Percentiles rank a stretch among this genome's conserved stretches.
Evolutionary conservation across 1,140 invertebrate species (phyloP).

Genomic region (Neodiprion pinetum): DNA sequence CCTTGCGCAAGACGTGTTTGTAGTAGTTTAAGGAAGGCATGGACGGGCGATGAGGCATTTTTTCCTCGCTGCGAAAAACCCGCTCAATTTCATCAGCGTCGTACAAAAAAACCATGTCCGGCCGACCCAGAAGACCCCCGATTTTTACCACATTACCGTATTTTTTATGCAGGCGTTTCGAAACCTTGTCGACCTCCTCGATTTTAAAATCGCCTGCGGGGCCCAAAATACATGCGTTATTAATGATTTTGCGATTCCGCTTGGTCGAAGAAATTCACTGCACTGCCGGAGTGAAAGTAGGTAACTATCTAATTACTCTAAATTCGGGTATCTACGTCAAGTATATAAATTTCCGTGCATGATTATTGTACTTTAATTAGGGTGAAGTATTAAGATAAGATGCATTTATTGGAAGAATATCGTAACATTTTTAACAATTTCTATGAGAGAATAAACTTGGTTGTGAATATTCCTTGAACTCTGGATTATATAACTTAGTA

Average conservation of each 20-base stretch:
- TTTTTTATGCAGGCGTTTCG: constrained; percentile 68
- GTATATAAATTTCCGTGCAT: constrained; percentile 8
- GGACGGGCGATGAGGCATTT: constrained; percentile 77
- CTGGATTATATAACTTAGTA: no score
- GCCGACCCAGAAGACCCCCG: constrained; percentile 75
- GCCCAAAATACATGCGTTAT: neutral
- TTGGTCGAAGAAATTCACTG: no score
- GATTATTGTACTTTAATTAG: constrained; percentile 25
- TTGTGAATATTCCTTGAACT: no score
- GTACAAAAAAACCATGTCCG: constrained; percentile 81
- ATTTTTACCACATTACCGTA: constrained; percentile 79
- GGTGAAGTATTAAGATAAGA: constrained; percentile 15
- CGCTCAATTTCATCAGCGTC: constrained; percentile 78
- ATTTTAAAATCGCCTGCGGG: constrained; percentile 74
- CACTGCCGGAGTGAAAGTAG: no score
- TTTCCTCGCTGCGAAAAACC: constrained; percentile 77
- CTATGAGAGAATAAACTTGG: no score
- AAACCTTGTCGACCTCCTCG: constrained; percentile 76
- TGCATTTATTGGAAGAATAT: constrained; percentile 18
- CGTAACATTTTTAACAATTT: no score
- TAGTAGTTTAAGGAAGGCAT: constrained; percentile 82
- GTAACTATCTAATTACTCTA: neutral
- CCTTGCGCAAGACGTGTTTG: constrained; percentile 75
- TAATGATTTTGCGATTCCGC: no score
- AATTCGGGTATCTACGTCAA: neutral